Percentiles rank a stretch among this genome's conserved stretches.
Conservation (phyloP, 2,113 vertebrate genomes). For the Amblyopsis rosae region DNA sequence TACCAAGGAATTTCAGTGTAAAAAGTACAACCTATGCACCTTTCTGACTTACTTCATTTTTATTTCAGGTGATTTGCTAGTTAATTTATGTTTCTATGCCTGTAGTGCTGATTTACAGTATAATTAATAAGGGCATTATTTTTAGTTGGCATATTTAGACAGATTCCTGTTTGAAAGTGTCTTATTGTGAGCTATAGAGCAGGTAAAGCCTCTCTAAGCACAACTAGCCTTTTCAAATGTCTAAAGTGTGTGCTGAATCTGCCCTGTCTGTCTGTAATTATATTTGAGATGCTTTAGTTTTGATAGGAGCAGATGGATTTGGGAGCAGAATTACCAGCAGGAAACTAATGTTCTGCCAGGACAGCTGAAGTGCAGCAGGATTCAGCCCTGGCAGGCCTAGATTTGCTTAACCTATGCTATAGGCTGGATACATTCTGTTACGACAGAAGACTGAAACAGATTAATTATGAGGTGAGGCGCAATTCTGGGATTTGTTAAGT, state of each 20-base stretch:
- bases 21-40: conserved; percentile 67
- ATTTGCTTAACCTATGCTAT: conserved; percentile 1
- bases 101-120: conserved; percentile 24
- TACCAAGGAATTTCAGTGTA: conserved; percentile 58
- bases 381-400: conserved; percentile 29
- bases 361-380: conserved; percentile 37
- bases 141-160: conserved; percentile 24
- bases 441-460: background rate
- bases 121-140: conserved; percentile 58
- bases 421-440: background rate
- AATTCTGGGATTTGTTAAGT: background rate
- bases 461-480: background rate
- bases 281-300: conserved; percentile 53
- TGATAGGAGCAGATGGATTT: conserved; percentile 61
- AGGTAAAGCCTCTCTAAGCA: background rate
- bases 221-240: conserved; percentile 23
- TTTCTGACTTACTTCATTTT: conserved; percentile 35
- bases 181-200: conserved; percentile 43
- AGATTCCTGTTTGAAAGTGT: conserved; percentile 38
- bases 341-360: conserved; percentile 63
- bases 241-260: conserved; percentile 23
- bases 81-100: conserved; percentile 5
- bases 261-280: conserved; percentile 30
- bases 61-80: conserved; percentile 9
- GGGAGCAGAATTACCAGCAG: conserved; percentile 53